Evolutionary conservation across 2,113 vertebrate genomes (phyloP).

Genomic region (Indri indri): DNA sequence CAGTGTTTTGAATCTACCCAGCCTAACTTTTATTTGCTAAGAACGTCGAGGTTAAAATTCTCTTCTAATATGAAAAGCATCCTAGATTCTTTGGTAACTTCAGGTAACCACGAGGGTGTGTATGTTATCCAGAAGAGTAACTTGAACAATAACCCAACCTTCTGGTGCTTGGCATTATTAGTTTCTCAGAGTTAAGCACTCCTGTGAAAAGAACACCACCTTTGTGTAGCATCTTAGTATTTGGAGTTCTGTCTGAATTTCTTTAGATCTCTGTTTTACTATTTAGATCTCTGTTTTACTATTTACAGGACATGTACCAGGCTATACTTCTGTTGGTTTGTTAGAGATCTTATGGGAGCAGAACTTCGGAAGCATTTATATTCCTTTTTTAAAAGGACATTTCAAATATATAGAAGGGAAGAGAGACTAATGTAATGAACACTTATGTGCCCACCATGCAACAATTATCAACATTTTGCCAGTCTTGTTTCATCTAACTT

Average conservation of each 20-base stretch:
- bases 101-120: not conserved
- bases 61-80: not conserved
- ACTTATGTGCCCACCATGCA: not conserved
- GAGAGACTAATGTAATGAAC: not conserved
- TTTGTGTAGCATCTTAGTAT: not conserved
- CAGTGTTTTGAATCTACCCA: not conserved
- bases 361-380: not conserved
- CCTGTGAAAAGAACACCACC: not conserved
- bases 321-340: not conserved
- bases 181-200: not conserved
- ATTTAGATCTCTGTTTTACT: not conserved
- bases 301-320: not conserved
- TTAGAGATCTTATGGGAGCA: not conserved
- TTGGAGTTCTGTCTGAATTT: not conserved
- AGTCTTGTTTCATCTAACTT: not conserved
- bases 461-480: not conserved
- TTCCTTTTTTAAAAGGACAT: not conserved
- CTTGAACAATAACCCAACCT: not conserved
- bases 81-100: not conserved
- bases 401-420: not conserved
- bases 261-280: not conserved
- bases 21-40: not conserved
- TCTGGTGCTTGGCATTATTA: not conserved
- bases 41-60: not conserved
- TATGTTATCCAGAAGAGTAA: not conserved